Evolutionary conservation across 2,797 vertebrate species (phyloP), one percentile per base, ranked within the genome.

Genomic region (Enteromius paludinosus): DNA sequence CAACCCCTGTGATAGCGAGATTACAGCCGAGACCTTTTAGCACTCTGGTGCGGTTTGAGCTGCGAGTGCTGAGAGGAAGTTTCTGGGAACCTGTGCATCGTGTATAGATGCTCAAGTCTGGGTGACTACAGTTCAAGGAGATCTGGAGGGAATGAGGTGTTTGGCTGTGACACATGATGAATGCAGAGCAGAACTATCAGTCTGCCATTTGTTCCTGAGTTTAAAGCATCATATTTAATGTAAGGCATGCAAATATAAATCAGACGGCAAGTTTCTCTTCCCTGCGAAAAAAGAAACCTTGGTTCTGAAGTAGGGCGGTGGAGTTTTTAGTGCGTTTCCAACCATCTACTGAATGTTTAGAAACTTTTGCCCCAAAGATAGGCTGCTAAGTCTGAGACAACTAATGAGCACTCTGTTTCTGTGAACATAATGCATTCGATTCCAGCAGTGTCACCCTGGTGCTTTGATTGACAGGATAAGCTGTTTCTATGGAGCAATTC

Each of bases 401-500:
- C 78, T 62, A 61, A 71, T 62, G 52, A 80, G 78, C 52, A 72
- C 25, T 72, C 15, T 10, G 28, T 80, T 69, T 25, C 41, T 18
- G n/a, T 35, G 10, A 30, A 43, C 20, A 61, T 20, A 43, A 25
- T 33, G 28, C 25, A 43, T 79, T 54, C 20, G 15, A 54, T 66
- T 78, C 62, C 62, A 38, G 45, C 61, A 49, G 75, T 35, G 28
- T 83, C 25, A 25, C 18, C 69, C 8, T 30, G 89, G 87, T 89
- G 87, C 84, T 85, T 81, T 77, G 89, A 90, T 84, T 90, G 92
- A 93, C 90, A 91, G 90, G 83, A 85, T 87, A 87, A 90, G 91
- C 91, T 89, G 87, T 91, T 90, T 91, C 91, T 86, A 43, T 77
- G 77, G 23, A 81, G 75, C 76, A 80, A 61, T 78, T 84, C 54